These are phyloP conservation scores for Sminthurides aquaticus DNA, from an alignment of 2,888 invertebrate species.

Conservation along the genomic window DNA sequence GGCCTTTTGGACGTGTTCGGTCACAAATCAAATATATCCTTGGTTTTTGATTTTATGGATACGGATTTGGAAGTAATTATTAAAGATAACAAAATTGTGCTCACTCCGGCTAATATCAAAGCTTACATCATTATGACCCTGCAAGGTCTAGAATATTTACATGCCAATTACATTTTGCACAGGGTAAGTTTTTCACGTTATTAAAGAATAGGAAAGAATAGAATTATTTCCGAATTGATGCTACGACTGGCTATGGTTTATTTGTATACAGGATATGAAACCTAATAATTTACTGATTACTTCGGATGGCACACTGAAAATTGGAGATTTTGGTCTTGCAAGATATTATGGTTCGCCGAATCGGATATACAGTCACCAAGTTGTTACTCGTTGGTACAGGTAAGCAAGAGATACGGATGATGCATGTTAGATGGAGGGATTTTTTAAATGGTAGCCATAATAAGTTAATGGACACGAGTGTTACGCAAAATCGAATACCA, in stretches of 20 bases:
- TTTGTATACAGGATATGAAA: slow-evolving; percentile 68
- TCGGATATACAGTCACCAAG: slow-evolving; percentile 93
- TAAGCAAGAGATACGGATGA: slow-evolving; percentile 48
- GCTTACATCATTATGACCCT: slow-evolving; percentile 92
- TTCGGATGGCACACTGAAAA: slow-evolving; percentile 82
- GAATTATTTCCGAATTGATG: too few relatives aligned
- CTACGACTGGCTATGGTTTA: too few relatives aligned
- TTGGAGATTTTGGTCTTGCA: slow-evolving; percentile 98
- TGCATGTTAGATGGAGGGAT: too few relatives aligned
- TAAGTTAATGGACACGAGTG: too few relatives aligned
- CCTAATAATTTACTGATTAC: slow-evolving; percentile 97
- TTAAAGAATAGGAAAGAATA: background rate
- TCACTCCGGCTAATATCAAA: slow-evolving; percentile 88
- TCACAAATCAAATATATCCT: slow-evolving; percentile 93
- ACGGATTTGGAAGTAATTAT: slow-evolving; percentile 94
- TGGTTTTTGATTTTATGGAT: slow-evolving; percentile 99
- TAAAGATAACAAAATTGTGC: slow-evolving; percentile 77
- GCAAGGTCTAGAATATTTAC: slow-evolving; percentile 88
- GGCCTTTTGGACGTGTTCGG: slow-evolving; percentile 93
- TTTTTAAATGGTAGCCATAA: too few relatives aligned
- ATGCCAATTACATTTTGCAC: slow-evolving; percentile 92
- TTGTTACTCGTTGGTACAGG: slow-evolving; percentile 90
- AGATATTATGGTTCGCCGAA: slow-evolving; percentile 96
- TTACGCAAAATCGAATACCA: too few relatives aligned
- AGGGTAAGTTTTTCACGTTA: slow-evolving; percentile 57